Evolutionary conservation across 2,888 invertebrate genomes (phyloP).

Genomic region (Julus scanicus): DNA sequence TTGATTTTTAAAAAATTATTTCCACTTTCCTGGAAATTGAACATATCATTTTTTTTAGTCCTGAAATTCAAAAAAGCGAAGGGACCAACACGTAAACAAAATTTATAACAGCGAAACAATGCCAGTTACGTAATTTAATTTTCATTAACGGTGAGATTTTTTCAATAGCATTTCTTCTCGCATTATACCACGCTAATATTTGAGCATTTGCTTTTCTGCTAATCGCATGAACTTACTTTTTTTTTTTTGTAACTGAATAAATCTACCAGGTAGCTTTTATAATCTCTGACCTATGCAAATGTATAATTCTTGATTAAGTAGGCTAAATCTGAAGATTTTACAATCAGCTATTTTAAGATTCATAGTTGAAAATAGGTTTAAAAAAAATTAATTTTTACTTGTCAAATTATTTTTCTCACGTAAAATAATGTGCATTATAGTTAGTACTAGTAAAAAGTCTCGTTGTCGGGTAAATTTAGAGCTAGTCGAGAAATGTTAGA

Average conservation of each 20-base stretch:
- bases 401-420: constrained; percentile 47
- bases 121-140: background rate
- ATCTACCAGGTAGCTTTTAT: constrained; percentile 16
- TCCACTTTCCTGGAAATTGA: background rate
- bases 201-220: background rate
- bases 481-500: constrained; percentile 10
- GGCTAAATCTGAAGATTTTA: constrained; percentile 43
- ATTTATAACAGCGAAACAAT: background rate
- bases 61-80: background rate
- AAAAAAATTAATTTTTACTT: constrained; percentile 25
- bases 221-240: background rate
- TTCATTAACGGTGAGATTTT: constrained; percentile 7
- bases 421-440: constrained; percentile 8
- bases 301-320: constrained; percentile 43
- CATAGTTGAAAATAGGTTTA: constrained; percentile 40
- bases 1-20: background rate
- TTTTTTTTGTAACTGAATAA: background rate
- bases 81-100: constrained; percentile 18
- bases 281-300: constrained; percentile 47
- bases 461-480: background rate
- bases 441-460: background rate
- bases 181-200: background rate
- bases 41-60: background rate
- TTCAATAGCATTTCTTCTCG: background rate
- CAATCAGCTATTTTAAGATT: constrained; percentile 38